A percentile compares a stretch with the other conserved stretches of the same genome.
These are phyloP conservation scores for Polydrusus pterygomalis DNA, from an alignment of 2,888 invertebrate genomes.

Conservation along the genomic window DNA sequence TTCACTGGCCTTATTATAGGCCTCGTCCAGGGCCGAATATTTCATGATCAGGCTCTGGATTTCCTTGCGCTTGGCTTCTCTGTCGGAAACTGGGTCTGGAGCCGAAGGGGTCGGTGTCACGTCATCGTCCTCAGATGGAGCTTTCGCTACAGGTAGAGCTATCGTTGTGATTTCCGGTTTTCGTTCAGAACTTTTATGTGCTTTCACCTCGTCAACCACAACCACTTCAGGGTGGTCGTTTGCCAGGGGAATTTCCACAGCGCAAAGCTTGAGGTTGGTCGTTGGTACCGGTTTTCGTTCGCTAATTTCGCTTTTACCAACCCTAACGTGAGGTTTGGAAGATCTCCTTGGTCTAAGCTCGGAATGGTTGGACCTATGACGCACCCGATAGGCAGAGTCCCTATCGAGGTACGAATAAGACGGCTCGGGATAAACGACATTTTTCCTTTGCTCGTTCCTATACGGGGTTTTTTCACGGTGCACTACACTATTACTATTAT, in stretches of 20 bases:
- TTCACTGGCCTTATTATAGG: constrained; percentile 74
- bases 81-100: constrained; percentile 78
- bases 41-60: constrained; percentile 88
- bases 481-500: constrained; percentile 68
- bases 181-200: constrained; percentile 17
- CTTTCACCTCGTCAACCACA: background rate
- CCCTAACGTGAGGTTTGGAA: constrained; percentile 74
- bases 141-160: constrained; percentile 51
- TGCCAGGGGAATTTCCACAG: constrained; percentile 73
- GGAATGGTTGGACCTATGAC: constrained; percentile 69
- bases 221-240: constrained; percentile 29
- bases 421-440: constrained; percentile 65
- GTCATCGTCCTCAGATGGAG: constrained; percentile 70
- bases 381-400: constrained; percentile 67
- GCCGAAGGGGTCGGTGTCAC: constrained; percentile 70
- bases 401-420: constrained; percentile 69
- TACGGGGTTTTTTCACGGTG: constrained; percentile 80
- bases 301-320: constrained; percentile 79
- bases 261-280: constrained; percentile 74
- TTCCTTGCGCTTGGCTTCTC: constrained; percentile 88
- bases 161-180: constrained; percentile 48
- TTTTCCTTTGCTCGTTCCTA: constrained; percentile 70
- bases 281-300: constrained; percentile 72
- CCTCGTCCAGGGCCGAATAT: constrained; percentile 86
- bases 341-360: constrained; percentile 69